phyloP scores from a whole-genome alignment of 2,888 invertebrate genomes.

The Lydus trimaculatus region DNA sequence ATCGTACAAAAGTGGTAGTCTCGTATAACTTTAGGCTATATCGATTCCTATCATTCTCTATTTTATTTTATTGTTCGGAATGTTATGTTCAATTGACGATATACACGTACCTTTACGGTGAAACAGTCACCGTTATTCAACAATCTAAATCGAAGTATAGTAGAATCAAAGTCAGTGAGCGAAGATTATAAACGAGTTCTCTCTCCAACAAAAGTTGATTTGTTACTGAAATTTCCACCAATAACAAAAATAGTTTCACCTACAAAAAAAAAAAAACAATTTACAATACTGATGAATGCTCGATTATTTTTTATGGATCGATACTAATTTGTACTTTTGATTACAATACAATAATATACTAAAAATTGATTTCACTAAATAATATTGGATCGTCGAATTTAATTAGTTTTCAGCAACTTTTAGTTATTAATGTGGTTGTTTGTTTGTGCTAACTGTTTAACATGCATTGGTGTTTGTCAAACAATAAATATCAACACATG shows the following conservation, averaged over 20 bases:
- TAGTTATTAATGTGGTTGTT: neutral
- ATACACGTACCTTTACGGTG: neutral
- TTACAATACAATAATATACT: too few species aligned
- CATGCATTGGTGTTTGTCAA: neutral
- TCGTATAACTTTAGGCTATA: neutral
- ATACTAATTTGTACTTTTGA: too few species aligned
- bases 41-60: neutral
- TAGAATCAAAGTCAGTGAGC: neutral
- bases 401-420: neutral
- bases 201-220: neutral
- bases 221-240: neutral
- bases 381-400: neutral
- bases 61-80: neutral
- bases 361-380: too few species aligned
- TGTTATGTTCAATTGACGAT: conserved; percentile 1
- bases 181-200: neutral
- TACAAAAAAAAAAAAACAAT: too few species aligned
- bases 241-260: too few species aligned
- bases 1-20: neutral
- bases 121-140: neutral
- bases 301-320: too few species aligned
- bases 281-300: too few species aligned
- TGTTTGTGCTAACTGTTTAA: neutral
- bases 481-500: neutral
- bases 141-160: neutral